phyloP scores from a whole-genome alignment of 2,888 invertebrate species.

The Pandemis heparana region DNA sequence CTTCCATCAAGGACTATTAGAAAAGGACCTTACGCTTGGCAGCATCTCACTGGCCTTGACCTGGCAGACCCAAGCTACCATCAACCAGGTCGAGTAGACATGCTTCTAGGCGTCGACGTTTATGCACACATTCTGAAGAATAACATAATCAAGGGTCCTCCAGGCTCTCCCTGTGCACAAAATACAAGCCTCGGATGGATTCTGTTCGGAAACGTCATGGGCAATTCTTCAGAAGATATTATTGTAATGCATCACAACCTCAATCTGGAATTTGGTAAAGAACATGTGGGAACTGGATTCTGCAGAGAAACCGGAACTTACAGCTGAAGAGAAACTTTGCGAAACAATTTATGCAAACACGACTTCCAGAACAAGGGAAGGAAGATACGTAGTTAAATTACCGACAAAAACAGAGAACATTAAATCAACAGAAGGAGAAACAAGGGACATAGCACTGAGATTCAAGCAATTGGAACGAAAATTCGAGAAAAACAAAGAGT shows the following conservation, averaged over 20 bases:
- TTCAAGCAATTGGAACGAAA: conserved; percentile 15
- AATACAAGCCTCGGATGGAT: conserved; percentile 46
- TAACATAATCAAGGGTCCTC: conserved; percentile 41
- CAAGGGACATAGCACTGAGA: conserved; percentile 6
- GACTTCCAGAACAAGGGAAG: not conserved
- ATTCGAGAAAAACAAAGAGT: conserved; percentile 2
- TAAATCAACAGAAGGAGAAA: not conserved
- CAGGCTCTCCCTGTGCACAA: conserved; percentile 46
- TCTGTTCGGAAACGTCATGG: conserved; percentile 41
- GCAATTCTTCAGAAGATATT: not conserved
- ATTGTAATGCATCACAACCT: conserved; percentile 4
- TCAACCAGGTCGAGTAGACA: conserved; percentile 7
- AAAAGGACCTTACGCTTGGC: not conserved
- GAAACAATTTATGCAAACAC: conserved; percentile 9
- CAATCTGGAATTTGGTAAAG: not conserved
- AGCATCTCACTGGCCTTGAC: not conserved
- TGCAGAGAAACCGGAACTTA: not conserved
- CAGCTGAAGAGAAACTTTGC: conserved; percentile 2
- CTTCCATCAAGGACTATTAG: conserved; percentile 6
- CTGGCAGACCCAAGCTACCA: conserved; percentile 18
- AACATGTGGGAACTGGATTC: conserved; percentile 15
- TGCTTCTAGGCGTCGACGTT: conserved; percentile 14
- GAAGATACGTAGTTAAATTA: conserved; percentile 6
- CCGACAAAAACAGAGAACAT: not conserved
- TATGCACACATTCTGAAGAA: not conserved